Percentiles rank a stretch among this genome's conserved stretches.
phyloP scores from a whole-genome alignment of 2,797 vertebrate genomes.

The Champsocephalus esox region DNA sequence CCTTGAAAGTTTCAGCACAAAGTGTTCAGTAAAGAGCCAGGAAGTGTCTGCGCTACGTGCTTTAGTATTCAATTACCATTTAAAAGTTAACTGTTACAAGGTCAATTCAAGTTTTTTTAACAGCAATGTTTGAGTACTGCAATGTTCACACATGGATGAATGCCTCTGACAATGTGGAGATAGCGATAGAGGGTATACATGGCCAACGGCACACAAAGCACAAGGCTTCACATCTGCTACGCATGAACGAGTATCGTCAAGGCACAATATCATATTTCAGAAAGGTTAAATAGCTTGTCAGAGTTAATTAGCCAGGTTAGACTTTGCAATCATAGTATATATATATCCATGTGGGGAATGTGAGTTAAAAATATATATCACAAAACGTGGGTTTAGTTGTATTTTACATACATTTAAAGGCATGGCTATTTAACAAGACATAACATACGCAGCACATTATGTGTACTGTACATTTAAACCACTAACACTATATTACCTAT shows the following conservation, averaged over 20 bases:
- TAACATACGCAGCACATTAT: slow-evolving; percentile 11
- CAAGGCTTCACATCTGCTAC: slow-evolving; percentile 17
- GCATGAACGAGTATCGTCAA: slow-evolving; percentile 7
- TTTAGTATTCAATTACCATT: slow-evolving; percentile 8
- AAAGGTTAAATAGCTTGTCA: slow-evolving; percentile 15
- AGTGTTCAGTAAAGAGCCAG: background rate
- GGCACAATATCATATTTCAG: slow-evolving; percentile 17
- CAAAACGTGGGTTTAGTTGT: background rate
- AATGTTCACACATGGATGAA: slow-evolving; percentile 13
- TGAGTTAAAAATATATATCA: background rate
- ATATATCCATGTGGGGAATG: background rate
- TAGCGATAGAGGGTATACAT: background rate
- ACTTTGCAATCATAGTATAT: slow-evolving; percentile 1
- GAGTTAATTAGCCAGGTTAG: slow-evolving; percentile 9
- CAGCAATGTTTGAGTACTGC: slow-evolving; percentile 15
- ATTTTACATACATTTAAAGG: background rate
- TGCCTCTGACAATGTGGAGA: slow-evolving; percentile 15
- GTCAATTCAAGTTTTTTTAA: background rate
- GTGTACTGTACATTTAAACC: slow-evolving; percentile 24
- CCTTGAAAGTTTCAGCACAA: background rate
- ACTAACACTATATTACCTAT: slow-evolving; percentile 17
- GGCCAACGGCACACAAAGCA: background rate
- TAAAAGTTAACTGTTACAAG: slow-evolving; percentile 14
- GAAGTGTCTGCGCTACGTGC: background rate
- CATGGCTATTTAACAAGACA: slow-evolving; percentile 4